phyloP scores from a whole-genome alignment of 2,113 vertebrate species.

The Haemorhous mexicanus region DNA sequence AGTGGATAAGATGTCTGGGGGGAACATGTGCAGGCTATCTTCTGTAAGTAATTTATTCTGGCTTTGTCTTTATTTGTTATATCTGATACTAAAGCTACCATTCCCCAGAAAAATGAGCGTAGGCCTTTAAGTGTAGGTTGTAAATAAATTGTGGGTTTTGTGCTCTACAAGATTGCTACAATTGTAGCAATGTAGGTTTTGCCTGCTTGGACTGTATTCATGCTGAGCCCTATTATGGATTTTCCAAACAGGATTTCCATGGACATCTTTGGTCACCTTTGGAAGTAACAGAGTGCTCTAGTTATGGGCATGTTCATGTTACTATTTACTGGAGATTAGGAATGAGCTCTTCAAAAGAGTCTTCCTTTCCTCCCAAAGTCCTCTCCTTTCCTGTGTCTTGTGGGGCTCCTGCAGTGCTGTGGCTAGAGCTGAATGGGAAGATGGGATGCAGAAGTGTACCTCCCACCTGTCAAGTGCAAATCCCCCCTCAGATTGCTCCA shows the following conservation, averaged over 20 bases:
- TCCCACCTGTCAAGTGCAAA: background rate
- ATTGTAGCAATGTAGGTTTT: background rate
- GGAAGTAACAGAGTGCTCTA: background rate
- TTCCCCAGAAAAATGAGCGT: background rate
- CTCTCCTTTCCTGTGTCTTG: background rate
- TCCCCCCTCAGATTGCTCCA: rapidly evolving
- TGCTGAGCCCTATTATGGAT: background rate
- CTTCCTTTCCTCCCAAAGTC: background rate
- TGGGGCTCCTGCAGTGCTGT: background rate
- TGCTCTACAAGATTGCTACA: background rate
- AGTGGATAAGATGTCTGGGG: background rate
- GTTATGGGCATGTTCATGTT: background rate
- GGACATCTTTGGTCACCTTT: background rate
- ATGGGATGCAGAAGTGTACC: background rate
- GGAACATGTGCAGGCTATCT: rapidly evolving
- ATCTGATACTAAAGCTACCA: background rate
- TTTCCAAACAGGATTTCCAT: background rate
- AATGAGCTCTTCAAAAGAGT: background rate
- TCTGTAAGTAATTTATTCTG: background rate
- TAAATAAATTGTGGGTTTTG: background rate
- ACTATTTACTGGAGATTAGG: background rate
- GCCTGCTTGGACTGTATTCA: background rate
- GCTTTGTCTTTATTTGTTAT: background rate
- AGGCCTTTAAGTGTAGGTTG: background rate
- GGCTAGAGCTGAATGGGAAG: background rate